Base-by-base conservation (phyloP, 2,888 invertebrate genomes). In the Leptopilina syphax region DNA sequence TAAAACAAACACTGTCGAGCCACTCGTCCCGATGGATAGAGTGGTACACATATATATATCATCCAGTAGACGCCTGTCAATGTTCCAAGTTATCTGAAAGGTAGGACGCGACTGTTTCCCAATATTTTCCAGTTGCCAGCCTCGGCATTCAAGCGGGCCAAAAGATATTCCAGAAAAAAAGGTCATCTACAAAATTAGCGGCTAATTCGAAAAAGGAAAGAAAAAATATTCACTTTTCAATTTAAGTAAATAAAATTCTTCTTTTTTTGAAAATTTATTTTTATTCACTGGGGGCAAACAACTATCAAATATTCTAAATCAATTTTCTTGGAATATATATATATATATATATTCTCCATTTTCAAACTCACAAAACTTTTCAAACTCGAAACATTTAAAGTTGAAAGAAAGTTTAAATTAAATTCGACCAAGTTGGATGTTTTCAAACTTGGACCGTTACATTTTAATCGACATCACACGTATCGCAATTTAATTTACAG, bases 121-220 rank as follows among this genome's bases (percentile, higher is more conserved):
- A 70, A 70, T 70, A 70, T 70, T 70, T 70, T 54, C 54, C 70
- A 70, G 54, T 63, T 27, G 27, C 54, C 50, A 27, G 68, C 47
- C 50, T 50, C 13, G 54, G 27, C 50, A 70, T 47, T 18, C 50
- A 24, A 50, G 47, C 13, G 13, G 27, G 27, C 18, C 24, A 54
- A 70, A 54, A 70, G 13, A 70, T 70, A 70, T 70, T 50, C 63
- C 10, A 10, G 9, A 50, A 47, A 54, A 70, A 24, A 68, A 70
- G 12, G 27, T 27, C 63, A 63, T 63, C 27, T 13, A 50, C 24
- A 70, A 50, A 44, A 70, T 70, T 70, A 70, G 50, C 50, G 24
- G 27, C 10, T 50, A 24, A 70, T 50, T 54, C 4, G 6, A 70
- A 9, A 13, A 2, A 70, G 6, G 50, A 18, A 13, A 6, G 50